phyloP scores from a whole-genome alignment of 2,888 invertebrate species.

The Pasiphila rectangulata region DNA sequence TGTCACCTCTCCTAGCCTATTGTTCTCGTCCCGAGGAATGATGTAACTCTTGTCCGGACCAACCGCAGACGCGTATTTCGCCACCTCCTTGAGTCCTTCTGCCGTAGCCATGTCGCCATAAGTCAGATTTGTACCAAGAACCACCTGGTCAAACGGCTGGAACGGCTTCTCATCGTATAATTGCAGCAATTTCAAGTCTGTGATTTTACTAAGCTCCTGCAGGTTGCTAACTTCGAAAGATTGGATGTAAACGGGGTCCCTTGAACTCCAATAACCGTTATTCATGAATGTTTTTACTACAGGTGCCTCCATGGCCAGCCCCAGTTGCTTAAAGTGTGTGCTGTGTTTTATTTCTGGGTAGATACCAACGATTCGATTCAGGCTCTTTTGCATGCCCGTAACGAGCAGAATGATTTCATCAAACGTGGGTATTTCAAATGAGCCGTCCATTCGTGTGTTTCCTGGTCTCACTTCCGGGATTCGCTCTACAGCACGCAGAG shows the following conservation, averaged over 20 bases:
- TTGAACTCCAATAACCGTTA: constrained; percentile 54
- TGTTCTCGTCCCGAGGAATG: constrained; percentile 56
- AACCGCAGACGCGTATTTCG: constrained; percentile 64
- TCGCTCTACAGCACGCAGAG: constrained; percentile 57
- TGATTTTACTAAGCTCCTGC: constrained; percentile 58
- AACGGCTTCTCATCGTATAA: constrained; percentile 46
- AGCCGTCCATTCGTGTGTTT: constrained; percentile 60
- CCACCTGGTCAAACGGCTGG: constrained; percentile 58
- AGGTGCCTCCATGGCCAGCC: constrained; percentile 57
- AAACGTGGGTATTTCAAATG: constrained; percentile 60
- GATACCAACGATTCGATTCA: constrained; percentile 59
- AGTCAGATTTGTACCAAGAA: constrained; percentile 50
- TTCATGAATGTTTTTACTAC: constrained; percentile 55
- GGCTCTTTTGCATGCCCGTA: constrained; percentile 57
- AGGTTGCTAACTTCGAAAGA: constrained; percentile 70
- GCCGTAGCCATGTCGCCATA: constrained; percentile 64
- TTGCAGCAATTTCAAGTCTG: constrained; percentile 59
- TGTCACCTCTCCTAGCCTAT: constrained; percentile 52
- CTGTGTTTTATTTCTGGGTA: constrained; percentile 71
- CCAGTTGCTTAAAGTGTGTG: constrained; percentile 55
- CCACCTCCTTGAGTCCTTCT: constrained; percentile 58
- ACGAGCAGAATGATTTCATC: constrained; percentile 68
- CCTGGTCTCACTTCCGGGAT: constrained; percentile 61
- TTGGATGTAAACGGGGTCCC: constrained; percentile 65
- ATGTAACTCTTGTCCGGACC: constrained; percentile 69